phyloP scores from a whole-genome alignment of 2,797 vertebrate genomes.

The Trachurus trachurus region DNA sequence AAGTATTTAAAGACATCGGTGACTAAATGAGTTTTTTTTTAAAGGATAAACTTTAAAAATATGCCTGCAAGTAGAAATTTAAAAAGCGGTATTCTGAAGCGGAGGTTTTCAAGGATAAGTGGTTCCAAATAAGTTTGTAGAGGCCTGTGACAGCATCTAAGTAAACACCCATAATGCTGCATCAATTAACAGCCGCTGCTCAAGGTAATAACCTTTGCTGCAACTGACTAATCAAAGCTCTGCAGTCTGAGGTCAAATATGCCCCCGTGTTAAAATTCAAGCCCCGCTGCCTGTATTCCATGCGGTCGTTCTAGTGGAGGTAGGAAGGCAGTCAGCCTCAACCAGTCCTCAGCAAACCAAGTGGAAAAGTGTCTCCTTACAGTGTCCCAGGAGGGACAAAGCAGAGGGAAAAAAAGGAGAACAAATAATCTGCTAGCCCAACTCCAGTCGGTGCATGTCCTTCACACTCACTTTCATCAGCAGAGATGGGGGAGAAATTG shows the following conservation, averaged over 20 bases:
- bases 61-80: background rate
- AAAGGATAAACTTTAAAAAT: background rate
- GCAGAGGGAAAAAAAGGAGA: slow-evolving; percentile 28
- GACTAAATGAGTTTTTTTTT: background rate
- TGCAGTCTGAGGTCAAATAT: slow-evolving; percentile 52
- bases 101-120: slow-evolving; percentile 7
- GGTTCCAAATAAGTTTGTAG: slow-evolving; percentile 18
- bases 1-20: background rate
- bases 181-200: slow-evolving; percentile 10
- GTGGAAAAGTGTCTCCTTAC: slow-evolving; percentile 73
- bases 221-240: slow-evolving; percentile 47
- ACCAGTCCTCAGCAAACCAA: slow-evolving; percentile 60
- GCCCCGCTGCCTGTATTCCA: slow-evolving; percentile 28
- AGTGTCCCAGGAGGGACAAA: slow-evolving; percentile 65
- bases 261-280: slow-evolving; percentile 35
- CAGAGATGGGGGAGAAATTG: slow-evolving; percentile 45
- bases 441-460: slow-evolving; percentile 59
- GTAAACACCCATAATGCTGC: slow-evolving; percentile 23
- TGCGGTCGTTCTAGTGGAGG: slow-evolving; percentile 39
- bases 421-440: slow-evolving; percentile 55
- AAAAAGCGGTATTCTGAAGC: background rate
- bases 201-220: slow-evolving; percentile 31
- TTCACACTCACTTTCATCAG: slow-evolving; percentile 73
- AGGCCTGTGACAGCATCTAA: background rate
- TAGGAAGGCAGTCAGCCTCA: slow-evolving; percentile 54